Evolutionary conservation across 1,140 invertebrate genomes (phyloP).

Genomic region (Pygmarrhopalites habei): DNA sequence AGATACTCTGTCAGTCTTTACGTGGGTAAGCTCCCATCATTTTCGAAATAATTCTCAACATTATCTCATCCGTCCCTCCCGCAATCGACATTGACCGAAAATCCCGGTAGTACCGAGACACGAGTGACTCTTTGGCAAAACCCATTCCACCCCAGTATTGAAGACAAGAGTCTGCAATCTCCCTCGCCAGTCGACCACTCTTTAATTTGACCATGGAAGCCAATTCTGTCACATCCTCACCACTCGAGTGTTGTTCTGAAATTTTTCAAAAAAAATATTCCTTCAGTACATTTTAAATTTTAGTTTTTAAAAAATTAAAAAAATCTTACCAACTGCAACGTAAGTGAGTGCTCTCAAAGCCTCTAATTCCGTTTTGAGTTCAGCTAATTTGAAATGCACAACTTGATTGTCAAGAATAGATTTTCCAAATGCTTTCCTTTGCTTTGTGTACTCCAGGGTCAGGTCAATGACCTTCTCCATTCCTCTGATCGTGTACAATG

Average conservation of each 20-base stretch:
- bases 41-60: slow-evolving; percentile 55
- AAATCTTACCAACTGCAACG: slow-evolving; percentile 42
- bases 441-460: slow-evolving; percentile 50
- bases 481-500: slow-evolving; percentile 44
- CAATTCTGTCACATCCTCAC: slow-evolving; percentile 52
- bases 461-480: slow-evolving; percentile 46
- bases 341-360: slow-evolving; percentile 48
- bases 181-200: slow-evolving; percentile 48
- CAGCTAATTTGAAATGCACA: slow-evolving; percentile 52
- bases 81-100: slow-evolving; percentile 52
- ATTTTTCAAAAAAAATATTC: slow-evolving; percentile 41
- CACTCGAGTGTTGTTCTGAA: slow-evolving; percentile 45
- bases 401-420: slow-evolving; percentile 50
- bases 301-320: background rate
- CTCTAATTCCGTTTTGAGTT: slow-evolving; percentile 53
- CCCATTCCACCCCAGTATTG: slow-evolving; percentile 57
- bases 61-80: slow-evolving; percentile 56
- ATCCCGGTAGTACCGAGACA: slow-evolving; percentile 51
- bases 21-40: slow-evolving; percentile 43
- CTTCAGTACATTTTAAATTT: background rate
- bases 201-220: slow-evolving; percentile 56
- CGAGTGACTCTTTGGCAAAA: slow-evolving; percentile 49
- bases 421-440: slow-evolving; percentile 49
- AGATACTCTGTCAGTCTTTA: too few species aligned
- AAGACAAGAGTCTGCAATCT: slow-evolving; percentile 51